These are phyloP conservation scores for Gymnothorax javanicus DNA, from an alignment of 2,797 vertebrate species.

Conservation along the genomic window DNA sequence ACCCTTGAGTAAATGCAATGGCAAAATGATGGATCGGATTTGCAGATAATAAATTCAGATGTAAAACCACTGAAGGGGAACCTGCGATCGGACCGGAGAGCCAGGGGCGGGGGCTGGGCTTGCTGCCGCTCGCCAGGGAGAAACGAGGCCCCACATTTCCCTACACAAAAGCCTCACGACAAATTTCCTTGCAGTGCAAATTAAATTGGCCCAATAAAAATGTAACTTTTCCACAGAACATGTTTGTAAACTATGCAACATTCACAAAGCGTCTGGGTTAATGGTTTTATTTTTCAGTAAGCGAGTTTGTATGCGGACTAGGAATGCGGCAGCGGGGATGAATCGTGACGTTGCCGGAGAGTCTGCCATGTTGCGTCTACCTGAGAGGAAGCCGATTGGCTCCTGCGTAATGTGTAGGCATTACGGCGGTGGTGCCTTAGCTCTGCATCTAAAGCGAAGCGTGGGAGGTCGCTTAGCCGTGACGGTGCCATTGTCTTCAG, in stretches of 20 bases:
- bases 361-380: constrained; percentile 50
- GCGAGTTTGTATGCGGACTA: neutral
- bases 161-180: neutral
- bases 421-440: constrained; percentile 60
- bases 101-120: neutral
- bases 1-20: neutral
- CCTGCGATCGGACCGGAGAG: neutral
- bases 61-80: neutral
- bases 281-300: neutral
- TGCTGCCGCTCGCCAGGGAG: neutral
- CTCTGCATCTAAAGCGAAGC: constrained; percentile 48
- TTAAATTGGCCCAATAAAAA: neutral
- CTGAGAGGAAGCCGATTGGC: constrained; percentile 61
- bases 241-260: neutral
- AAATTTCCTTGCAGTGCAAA: neutral
- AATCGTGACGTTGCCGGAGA: constrained; percentile 67
- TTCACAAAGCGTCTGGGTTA: neutral
- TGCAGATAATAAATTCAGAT: constrained; percentile 13
- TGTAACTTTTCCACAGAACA: neutral
- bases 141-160: neutral
- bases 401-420: constrained; percentile 66
- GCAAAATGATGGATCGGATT: constrained; percentile 8
- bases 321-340: constrained; percentile 49
- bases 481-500: constrained; percentile 76
- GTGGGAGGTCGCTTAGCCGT: constrained; percentile 64